Evolutionary conservation across 2,797 vertebrate species (phyloP), one percentile per base, ranked within the genome.

Genomic region (Dicrostonyx torquatus): DNA sequence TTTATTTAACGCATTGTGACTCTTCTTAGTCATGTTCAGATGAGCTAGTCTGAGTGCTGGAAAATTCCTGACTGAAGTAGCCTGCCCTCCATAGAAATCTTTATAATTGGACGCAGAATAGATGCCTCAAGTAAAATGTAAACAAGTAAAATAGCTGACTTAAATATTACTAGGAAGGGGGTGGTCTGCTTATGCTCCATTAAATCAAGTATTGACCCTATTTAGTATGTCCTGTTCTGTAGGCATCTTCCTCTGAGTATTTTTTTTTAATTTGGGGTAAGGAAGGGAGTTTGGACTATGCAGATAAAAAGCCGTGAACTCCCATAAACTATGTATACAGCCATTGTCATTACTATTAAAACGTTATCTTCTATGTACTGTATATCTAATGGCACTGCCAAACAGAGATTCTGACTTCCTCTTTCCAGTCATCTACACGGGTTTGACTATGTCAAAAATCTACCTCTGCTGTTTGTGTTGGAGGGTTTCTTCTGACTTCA

Each of bases 401-500:
- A 76, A 55, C n/a, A 20, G 9, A 34, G 15, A 7, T 75, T 75
- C 72, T 20, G 24, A 48, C 3, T 6, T 12, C 53, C 31, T 94
- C 14, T 76, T 87, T 72, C 15, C 55, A 82, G 9, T 40, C 10
- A 22, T 60, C 37, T 64, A 10, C 20, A n/a, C 17, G 14, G 22
- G 15, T 29, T 50, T 58, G 72, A 10, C 43, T 73, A 4, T 87
- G 29, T 20, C 50, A 31, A 29, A 29, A 90, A 31, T 14, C 55
- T 17, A 77, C n/a, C 48, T 34, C 64, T 84, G 48, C 22, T 26
- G 5, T 92, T 45, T 94, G 90, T 97, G 97, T 97, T 76, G 95
- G 94, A 95, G 94, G 93, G 96, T 97, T 91, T 97, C 95, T 98
- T 96, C 95, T 97, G 84, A 95, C 93, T 94, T 98, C 94, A 93